Base-by-base conservation (phyloP, 2,888 invertebrate genomes). In the Sinhomidia bicolor region DNA sequence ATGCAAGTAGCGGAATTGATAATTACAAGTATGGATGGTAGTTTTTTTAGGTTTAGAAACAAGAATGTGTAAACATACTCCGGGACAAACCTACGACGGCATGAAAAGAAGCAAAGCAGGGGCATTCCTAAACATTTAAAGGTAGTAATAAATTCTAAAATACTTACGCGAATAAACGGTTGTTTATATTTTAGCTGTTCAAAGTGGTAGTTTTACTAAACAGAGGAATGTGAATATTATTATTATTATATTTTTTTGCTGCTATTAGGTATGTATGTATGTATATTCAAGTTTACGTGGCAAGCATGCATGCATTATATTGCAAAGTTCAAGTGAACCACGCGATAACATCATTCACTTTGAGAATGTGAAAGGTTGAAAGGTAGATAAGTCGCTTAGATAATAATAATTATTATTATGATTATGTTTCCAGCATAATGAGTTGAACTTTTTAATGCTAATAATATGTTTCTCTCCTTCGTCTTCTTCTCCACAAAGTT, bases 291-390 rank as follows among this genome's bases (percentile, higher is more conserved):
- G n/a, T n/a, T n/a, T n/a, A n/a, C n/a, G n/a, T n/a, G n/a, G n/a
- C n/a, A n/a, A n/a, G n/a, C 10, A 23, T 71, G 44, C 76, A 51
- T 51, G 51, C 47, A 51, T 76, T 51, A 32, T 76, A 51, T 76
- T 51, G n/a, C n/a, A 76, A 74, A 82, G 84, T 57, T 60, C 84
- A 78, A 62, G 76, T 65, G 41, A 57, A 74, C 78, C 85, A 85
- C 85, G 85, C 85, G 78, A 85, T 78, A 47, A 85, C 62, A 78
- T 85, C 85, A 78, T 82, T 82, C 68, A 82, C 68, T 82, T 82
- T 32, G 29, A 47, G 20, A 41, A 20, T 83, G 41, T 51, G 74
- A 68, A 51, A 47, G 41, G 82, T 54, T 84, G 84, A 41, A 44
- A 44, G 17, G 79, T 79, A 84, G 74, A 84, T 76, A 78, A 76